Percentiles rank a stretch among this genome's conserved stretches.
Conservation (phyloP, 2,888 invertebrate genomes). For the Drosophila rubida region DNA sequence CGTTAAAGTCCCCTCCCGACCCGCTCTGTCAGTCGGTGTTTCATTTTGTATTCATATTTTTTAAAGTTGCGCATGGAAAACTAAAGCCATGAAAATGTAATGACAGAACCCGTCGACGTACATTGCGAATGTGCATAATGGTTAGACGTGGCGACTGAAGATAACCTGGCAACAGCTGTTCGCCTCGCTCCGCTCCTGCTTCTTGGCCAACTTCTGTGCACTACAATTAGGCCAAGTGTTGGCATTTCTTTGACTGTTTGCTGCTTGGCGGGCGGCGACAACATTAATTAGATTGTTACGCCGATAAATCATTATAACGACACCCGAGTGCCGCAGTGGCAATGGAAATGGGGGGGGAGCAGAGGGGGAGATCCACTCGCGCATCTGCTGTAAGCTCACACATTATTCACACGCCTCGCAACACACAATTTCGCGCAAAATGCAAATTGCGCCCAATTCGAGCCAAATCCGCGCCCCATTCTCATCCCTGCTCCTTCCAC, state of each 20-base stretch:
- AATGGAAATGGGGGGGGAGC: not conserved
- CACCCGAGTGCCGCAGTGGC: slow-evolving; percentile 55
- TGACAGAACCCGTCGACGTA: slow-evolving; percentile 59
- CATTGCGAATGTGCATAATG: slow-evolving; percentile 55
- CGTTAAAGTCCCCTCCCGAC: slow-evolving; percentile 34
- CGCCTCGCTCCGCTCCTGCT: not conserved
- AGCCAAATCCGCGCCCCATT: slow-evolving; percentile 38
- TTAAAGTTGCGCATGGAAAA: slow-evolving; percentile 56
- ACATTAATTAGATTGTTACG: slow-evolving; percentile 76
- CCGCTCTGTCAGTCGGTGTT: too few relatives aligned
- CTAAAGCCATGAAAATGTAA: slow-evolving; percentile 70
- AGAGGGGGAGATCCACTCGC: not conserved
- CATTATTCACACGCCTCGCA: slow-evolving; percentile 77
- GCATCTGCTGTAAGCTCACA: slow-evolving; percentile 62
- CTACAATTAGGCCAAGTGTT: slow-evolving; percentile 51
- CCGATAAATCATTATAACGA: slow-evolving; percentile 76
- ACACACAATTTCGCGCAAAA: slow-evolving; percentile 74
- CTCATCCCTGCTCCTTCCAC: not conserved
- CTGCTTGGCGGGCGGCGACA: slow-evolving; percentile 51
- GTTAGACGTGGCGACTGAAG: slow-evolving; percentile 22
- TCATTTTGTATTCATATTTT: slow-evolving; percentile 73
- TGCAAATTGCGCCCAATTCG: slow-evolving; percentile 66
- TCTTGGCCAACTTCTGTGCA: slow-evolving; percentile 2
- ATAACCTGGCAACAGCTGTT: slow-evolving; percentile 37
- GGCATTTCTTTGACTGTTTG: slow-evolving; percentile 43